Percentiles rank a stretch among this genome's conserved stretches.
Conservation (phyloP, 1,140 invertebrate genomes). For the Sarcophaga peregrina region DNA sequence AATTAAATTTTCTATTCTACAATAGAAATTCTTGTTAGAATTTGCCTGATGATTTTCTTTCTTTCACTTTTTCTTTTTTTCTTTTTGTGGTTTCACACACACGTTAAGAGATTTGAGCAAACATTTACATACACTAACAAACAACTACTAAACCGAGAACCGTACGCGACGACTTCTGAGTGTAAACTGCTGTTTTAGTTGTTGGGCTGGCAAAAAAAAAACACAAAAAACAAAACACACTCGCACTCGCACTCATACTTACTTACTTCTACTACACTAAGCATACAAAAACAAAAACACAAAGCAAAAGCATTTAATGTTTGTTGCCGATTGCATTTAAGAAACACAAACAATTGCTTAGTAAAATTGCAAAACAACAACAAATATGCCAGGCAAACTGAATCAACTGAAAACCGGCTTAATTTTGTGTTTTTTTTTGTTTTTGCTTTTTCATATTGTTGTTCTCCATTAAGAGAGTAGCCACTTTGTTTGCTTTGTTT, state of each 20-base stretch:
- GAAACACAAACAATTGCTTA: not conserved
- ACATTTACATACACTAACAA: not conserved
- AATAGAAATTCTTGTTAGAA: no score
- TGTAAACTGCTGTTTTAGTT: slow-evolving; percentile 6
- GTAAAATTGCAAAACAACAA: not conserved
- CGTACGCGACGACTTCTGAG: slow-evolving; percentile 31
- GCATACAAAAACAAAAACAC: not conserved
- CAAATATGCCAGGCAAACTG: not conserved
- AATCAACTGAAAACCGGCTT: slow-evolving; percentile 1
- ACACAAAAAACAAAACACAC: not conserved
- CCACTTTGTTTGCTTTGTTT: not conserved
- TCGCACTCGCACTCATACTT: no score
- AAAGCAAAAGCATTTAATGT: not conserved
- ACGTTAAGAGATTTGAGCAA: not conserved
- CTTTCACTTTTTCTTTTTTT: not conserved
- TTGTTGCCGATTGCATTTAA: not conserved
- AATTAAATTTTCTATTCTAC: no score
- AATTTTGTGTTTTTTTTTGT: not conserved
- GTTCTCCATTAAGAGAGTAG: not conserved
- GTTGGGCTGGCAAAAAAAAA: not conserved
- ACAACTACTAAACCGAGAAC: slow-evolving; percentile 5
- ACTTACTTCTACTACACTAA: no score
- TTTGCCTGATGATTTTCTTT: no score
- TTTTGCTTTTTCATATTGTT: not conserved
- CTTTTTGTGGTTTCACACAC: slow-evolving; percentile 8